Evolutionary conservation across 1,140 invertebrate species (phyloP), one percentile per base, ranked within the genome.

Genomic region (Orchesella cincta): DNA sequence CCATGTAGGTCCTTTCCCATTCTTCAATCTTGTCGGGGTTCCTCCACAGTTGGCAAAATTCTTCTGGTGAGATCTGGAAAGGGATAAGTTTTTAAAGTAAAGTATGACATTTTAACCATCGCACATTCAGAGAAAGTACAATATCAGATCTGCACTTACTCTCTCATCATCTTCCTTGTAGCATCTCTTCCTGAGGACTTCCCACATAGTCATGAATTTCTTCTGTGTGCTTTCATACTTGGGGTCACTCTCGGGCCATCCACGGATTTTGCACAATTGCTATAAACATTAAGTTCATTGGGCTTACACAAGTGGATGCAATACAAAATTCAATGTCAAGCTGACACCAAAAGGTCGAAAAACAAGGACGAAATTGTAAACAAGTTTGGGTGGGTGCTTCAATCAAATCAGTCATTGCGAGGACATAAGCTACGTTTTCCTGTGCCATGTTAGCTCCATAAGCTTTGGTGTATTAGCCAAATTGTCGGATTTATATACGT

Each of bases 141-240:
- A 5, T 57, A 26, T 57, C 67, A 71, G 3, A 14, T 71, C 31
- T 34, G 5, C 16, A 84, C 83, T 85, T 85, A 93, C 93, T 88
- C 93, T 92, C 57, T 92, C 92, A 84, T 94, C 93, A 82, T 93
- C 90, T 86, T 94, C 92, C 79, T 90, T 89, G 84, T 94, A 93
- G 52, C 93, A 93, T 79, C 90, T 89, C 85, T 91, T 89, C 83
- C 90, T 88, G 26, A 95, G 87, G 0, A 92, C 92, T 74, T 93
- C 93, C 93, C 93, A 95, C 78, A 95, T 92, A 85, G 91, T 90
- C 81, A 92, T 89, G 88, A 95, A 90, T 78, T 90, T 90, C 70
- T 92, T 89, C 83, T 90, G 90, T 0, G 91, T 93, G 80, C 92
- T 90, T 76, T 89, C 88, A 83, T 91, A 89, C 85, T 93, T 92